phyloP scores from a whole-genome alignment of 2,888 invertebrate genomes.

The Latrodectus hesperus region DNA sequence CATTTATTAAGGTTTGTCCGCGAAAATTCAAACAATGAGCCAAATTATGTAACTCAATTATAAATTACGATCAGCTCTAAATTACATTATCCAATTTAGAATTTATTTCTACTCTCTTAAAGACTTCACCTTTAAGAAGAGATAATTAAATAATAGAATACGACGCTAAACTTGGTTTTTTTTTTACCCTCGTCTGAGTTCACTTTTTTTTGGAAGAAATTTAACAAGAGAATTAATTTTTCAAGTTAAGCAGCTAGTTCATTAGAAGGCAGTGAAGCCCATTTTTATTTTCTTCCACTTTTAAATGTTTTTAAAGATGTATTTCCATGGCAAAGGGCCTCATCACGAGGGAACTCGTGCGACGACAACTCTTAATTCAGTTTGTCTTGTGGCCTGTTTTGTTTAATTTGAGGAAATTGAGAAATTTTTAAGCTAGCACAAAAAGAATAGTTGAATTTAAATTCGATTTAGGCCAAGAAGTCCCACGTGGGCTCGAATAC shows the following conservation, averaged over 20 bases:
- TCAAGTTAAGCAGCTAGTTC: constrained; percentile 62
- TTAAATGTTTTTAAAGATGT: constrained; percentile 60
- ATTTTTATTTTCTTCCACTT: neutral
- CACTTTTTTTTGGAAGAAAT: constrained; percentile 45
- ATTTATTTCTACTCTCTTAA: constrained; percentile 62
- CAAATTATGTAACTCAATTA: constrained; percentile 68
- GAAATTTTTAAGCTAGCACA: neutral
- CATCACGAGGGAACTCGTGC: neutral
- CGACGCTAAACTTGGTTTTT: constrained; percentile 27
- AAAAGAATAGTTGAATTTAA: neutral
- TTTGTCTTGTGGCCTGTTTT: constrained; percentile 44
- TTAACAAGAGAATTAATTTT: constrained; percentile 69
- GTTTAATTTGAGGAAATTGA: constrained; percentile 9
- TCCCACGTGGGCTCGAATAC: no score
- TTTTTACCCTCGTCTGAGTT: constrained; percentile 20
- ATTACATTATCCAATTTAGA: constrained; percentile 69
- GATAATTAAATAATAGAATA: constrained; percentile 60
- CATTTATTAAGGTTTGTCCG: constrained; percentile 44
- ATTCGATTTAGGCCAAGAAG: neutral
- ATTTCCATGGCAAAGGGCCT: neutral
- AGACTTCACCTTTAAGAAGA: constrained; percentile 20
- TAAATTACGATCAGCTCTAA: constrained; percentile 68
- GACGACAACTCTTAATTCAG: constrained; percentile 29
- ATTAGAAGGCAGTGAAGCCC: constrained; percentile 47
- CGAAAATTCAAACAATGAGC: constrained; percentile 67